phyloP scores from a whole-genome alignment of 2,797 vertebrate species.

The Lerista edwardsae region DNA sequence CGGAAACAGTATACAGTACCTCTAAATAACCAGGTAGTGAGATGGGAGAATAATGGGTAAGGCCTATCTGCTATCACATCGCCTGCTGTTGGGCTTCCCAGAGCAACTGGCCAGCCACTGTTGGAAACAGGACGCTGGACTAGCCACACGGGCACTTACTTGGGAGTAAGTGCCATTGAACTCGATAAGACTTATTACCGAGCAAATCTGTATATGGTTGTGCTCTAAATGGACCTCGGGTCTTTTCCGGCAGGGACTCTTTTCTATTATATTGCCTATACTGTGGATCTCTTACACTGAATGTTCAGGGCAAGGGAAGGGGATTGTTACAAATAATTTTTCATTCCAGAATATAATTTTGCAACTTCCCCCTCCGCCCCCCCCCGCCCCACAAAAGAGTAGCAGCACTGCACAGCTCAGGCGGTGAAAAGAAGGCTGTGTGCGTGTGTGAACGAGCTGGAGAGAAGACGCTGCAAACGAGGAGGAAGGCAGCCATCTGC shows the following conservation, averaged over 20 bases:
- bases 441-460: background rate
- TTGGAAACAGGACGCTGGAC: too few species aligned
- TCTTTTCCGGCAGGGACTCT: too few species aligned
- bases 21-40: too few species aligned
- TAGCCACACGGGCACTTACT: background rate
- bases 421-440: background rate
- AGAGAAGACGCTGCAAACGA: conserved; percentile 20
- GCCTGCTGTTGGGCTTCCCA: background rate
- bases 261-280: background rate
- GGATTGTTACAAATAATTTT: background rate
- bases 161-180: too few species aligned
- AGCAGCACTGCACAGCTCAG: background rate
- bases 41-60: too few species aligned
- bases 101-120: background rate
- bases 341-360: background rate
- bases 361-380: background rate
- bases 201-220: too few species aligned
- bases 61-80: background rate
- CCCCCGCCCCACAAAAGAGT: background rate
- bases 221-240: background rate
- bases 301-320: background rate
- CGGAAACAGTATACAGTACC: background rate
- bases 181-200: too few species aligned
- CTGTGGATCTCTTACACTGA: too few species aligned
- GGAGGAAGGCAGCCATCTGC: conserved; percentile 26